A percentile compares a stretch with the other conserved stretches of the same genome.
These are phyloP conservation scores for Micropoecilia bifurca DNA, from an alignment of 2,797 vertebrate species.

Conservation along the genomic window DNA sequence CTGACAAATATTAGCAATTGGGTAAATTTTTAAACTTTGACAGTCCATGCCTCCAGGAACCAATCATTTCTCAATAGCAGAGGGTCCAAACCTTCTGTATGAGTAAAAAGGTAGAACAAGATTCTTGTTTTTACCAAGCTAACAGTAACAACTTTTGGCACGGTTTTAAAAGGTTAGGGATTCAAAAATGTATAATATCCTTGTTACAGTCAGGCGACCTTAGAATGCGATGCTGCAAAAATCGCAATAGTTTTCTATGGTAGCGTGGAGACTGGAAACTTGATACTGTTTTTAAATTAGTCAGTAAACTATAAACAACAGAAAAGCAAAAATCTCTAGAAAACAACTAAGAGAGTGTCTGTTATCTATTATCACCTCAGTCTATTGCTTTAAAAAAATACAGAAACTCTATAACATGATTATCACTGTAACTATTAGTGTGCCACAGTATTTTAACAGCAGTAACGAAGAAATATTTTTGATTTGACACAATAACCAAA, in stretches of 20 bases:
- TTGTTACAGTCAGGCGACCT: background rate
- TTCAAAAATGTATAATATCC: background rate
- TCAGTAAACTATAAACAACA: background rate
- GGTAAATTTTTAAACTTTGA: no score
- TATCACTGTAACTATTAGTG: background rate
- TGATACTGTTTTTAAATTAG: background rate
- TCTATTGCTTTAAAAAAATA: background rate
- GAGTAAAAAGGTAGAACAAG: no score
- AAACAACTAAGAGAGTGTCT: background rate
- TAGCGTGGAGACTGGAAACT: background rate
- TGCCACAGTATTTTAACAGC: background rate
- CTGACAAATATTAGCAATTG: no score
- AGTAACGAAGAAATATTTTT: background rate
- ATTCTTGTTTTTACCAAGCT: no score
- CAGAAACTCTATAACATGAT: background rate
- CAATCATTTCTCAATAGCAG: no score
- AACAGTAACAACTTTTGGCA: no score
- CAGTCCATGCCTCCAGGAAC: no score
- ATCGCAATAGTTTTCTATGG: no score
- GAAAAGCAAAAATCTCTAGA: background rate
- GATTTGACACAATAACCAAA: background rate
- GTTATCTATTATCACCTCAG: background rate
- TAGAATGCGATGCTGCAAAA: background rate
- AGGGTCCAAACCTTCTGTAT: no score
- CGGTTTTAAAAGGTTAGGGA: background rate